Percentiles rank a stretch among this genome's conserved stretches.
Evolutionary conservation across 2,888 invertebrate species (phyloP).

Genomic region (Geophilus truncorum): DNA sequence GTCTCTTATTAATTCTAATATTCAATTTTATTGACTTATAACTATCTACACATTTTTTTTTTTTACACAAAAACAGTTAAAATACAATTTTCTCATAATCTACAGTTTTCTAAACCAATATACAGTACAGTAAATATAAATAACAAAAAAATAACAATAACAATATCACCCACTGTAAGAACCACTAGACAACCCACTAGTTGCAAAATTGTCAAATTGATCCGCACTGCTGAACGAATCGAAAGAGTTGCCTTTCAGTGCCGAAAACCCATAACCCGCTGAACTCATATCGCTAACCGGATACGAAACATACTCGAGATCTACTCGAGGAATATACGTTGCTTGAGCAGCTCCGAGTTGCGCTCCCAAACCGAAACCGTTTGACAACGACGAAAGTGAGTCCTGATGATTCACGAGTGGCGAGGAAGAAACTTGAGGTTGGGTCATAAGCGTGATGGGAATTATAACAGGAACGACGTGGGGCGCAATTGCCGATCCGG

Average conservation of each 20-base stretch:
- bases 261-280: not conserved
- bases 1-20: no score
- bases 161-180: not conserved
- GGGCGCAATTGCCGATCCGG: not conserved
- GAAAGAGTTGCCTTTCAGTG: not conserved
- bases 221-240: not conserved
- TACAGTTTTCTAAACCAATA: no score
- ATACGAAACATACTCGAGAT: not conserved
- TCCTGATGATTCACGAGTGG: not conserved
- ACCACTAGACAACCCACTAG: not conserved
- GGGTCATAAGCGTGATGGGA: not conserved
- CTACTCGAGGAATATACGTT: not conserved
- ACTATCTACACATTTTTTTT: no score
- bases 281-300: not conserved
- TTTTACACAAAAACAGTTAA: no score
- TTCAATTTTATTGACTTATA: no score
- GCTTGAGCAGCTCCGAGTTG: not conserved
- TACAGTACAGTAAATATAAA: no score
- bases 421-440: not conserved
- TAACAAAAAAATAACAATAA: no score
- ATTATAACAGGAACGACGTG: constrained; percentile 11
- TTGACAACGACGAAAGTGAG: not conserved
- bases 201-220: not conserved
- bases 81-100: no score
- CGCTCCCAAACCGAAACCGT: not conserved